A percentile compares a stretch with the other conserved stretches of the same genome.
These are phyloP conservation scores for Agelastica alni DNA, from an alignment of 2,888 invertebrate species.

Conservation along the genomic window DNA sequence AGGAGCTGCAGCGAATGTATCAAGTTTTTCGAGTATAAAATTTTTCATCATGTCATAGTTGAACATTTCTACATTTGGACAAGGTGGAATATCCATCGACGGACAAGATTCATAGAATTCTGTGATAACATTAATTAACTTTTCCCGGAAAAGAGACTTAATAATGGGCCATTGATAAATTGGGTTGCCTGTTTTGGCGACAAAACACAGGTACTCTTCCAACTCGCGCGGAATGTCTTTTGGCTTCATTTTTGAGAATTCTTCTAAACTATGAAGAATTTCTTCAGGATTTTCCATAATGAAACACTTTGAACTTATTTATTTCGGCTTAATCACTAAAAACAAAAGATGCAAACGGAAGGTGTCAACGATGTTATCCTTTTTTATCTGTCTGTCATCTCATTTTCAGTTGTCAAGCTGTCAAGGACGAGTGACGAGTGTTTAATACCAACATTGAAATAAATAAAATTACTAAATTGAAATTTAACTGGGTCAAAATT, in stretches of 20 bases:
- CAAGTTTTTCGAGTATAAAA: conserved; percentile 78
- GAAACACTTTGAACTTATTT: conserved; percentile 22
- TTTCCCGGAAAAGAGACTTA: conserved; percentile 86
- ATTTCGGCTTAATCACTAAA: conserved; percentile 20
- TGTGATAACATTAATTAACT: conserved; percentile 82
- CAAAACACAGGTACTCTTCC: conserved; percentile 86
- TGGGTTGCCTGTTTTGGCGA: conserved; percentile 93
- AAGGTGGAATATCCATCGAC: conserved; percentile 76
- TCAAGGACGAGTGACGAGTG: too few species aligned
- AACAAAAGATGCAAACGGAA: conserved; percentile 30
- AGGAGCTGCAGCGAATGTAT: conserved; percentile 86
- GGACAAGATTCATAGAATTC: conserved; percentile 85
- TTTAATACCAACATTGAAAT: too few species aligned
- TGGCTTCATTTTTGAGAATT: conserved; percentile 74
- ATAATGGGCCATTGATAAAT: conserved; percentile 90
- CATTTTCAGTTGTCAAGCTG: too few species aligned
- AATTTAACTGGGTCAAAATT: too few species aligned
- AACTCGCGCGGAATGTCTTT: conserved; percentile 86
- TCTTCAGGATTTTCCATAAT: conserved; percentile 85
- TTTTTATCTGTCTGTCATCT: too few species aligned
- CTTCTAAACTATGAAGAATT: conserved; percentile 80
- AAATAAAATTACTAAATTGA: too few species aligned
- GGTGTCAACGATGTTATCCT: neutral
- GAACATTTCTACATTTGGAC: conserved; percentile 89
- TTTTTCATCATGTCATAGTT: conserved; percentile 89